Evolutionary conservation across 2,113 vertebrate species (phyloP), one percentile per base, ranked within the genome.

Genomic region (Sapajus apella): DNA sequence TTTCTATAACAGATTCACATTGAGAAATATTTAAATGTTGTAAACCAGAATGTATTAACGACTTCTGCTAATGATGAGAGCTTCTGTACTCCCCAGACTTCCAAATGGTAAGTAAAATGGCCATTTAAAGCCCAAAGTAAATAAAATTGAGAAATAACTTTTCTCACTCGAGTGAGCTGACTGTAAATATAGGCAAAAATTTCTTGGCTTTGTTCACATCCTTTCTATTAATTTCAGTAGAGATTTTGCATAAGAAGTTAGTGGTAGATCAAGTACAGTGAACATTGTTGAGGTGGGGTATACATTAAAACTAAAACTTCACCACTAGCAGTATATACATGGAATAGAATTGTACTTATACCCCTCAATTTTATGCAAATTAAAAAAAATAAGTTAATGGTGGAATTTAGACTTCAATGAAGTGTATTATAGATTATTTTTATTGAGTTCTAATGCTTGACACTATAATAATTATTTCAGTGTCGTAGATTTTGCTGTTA

Each of bases 11-110:
- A 99, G 99, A 99, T 98, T 81, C 98, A 98, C 14, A 95, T 98
- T 58, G 99, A 99, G 43, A 98, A 98, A 88, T 98, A 98, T 97
- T 97, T 99, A 76, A 99, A 97, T 97, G 76, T 96, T 90, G 45
- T 98, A 83, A 98, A 97, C 91, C 98, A 97, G n/a, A 98, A 98
- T 55, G 97, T 98, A 40, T 97, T 99, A 97, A 98, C 98, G 52
- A 96, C 98, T 97, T 98, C 99, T 61, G 82, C 98, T 94, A 96
- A 91, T 79, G 96, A 98, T 68, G 68, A 97, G 80, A 97, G 90
- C 81, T 55, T 52, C 6, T 56, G 43, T 89, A 92, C 97, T 18
- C 92, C 97, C 94, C 86, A 92, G 17, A 16, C 32, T 77, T 83
- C 92, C 45, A 97, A 97, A 97, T 97, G 98, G 99, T 99, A 95